A percentile compares a stretch with the other conserved stretches of the same genome.
phyloP scores from a whole-genome alignment of 2,797 vertebrate species.

The Tauraco hartlaubi region DNA sequence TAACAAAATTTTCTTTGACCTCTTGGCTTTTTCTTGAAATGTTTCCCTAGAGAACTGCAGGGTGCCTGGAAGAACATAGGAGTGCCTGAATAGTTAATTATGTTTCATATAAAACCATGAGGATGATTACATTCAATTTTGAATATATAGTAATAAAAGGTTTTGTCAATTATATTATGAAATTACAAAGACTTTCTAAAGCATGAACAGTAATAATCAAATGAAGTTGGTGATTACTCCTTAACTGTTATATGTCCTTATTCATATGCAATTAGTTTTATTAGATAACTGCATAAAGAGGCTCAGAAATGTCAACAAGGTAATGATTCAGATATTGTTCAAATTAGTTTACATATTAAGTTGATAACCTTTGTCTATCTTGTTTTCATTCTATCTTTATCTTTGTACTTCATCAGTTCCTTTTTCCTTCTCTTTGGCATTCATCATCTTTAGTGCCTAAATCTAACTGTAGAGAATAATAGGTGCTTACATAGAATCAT shows the following conservation, averaged over 20 bases:
- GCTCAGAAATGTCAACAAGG: constrained; percentile 30
- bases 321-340: neutral
- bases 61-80: neutral
- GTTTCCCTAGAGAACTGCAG: neutral
- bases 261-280: constrained; percentile 19
- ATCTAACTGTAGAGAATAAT: neutral
- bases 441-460: neutral
- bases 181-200: neutral
- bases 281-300: constrained; percentile 13
- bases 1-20: neutral
- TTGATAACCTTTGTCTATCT: neutral
- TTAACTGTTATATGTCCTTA: neutral
- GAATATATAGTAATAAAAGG: neutral
- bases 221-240: neutral
- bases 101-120: neutral
- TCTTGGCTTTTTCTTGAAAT: neutral
- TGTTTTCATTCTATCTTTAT: neutral
- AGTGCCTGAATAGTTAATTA: neutral
- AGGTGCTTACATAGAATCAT: neutral
- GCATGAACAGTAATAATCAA: constrained; percentile 10
- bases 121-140: neutral
- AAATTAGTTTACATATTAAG: constrained; percentile 22
- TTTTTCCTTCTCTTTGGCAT: neutral
- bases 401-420: neutral
- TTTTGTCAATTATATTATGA: constrained; percentile 11